Evolutionary conservation across 2,797 vertebrate species (phyloP), one percentile per base, ranked within the genome.

Genomic region (Myotis findleyi): DNA sequence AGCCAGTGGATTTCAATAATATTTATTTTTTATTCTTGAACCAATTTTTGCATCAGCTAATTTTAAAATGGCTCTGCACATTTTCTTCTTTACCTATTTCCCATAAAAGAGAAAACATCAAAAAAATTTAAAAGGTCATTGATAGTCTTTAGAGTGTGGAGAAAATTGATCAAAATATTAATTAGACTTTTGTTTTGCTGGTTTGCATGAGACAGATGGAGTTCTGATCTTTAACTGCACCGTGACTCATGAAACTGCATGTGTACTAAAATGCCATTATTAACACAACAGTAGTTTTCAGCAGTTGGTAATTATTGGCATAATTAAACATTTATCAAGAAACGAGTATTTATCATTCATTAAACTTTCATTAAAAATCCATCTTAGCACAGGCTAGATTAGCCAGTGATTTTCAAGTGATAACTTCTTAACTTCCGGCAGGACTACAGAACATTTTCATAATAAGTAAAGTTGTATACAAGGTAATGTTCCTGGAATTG

Each of bases 251-350:
- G 98, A 97, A 98, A 97, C 97, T 97, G 98, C 98, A 95, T 98
- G 98, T 98, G 97, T 98, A 98, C 98, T 98, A 97, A 98, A 98
- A 98, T 98, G 98, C 98, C 98, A 98, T 99, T 99, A 99, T 98
- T 98, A 98, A 98, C 99, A 99, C 98, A 98, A 99, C 98, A 99
- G 98, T 98, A 97, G 98, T 98, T 99, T 99, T 98, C 98, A 98
- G 98, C 99, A 98, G 98, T 99, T 98, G 98, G 98, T 98, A 99
- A 99, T 99, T 99, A 99, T 99, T 99, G 99, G 98, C 99, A 98
- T 99, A 99, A 99, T 99, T 99, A 98, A 98, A 99, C 98, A 98
- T 99, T 99, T 98, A 98, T 99, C 98, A 99, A 98, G 98, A 99
- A 98, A 98, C 94, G 97, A 98, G 98, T 98, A 99, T 99, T 99